A percentile compares a stretch with the other conserved stretches of the same genome.
These are phyloP conservation scores for Malurus alboscapulatus DNA, from an alignment of 2,113 vertebrate species.

Conservation along the genomic window DNA sequence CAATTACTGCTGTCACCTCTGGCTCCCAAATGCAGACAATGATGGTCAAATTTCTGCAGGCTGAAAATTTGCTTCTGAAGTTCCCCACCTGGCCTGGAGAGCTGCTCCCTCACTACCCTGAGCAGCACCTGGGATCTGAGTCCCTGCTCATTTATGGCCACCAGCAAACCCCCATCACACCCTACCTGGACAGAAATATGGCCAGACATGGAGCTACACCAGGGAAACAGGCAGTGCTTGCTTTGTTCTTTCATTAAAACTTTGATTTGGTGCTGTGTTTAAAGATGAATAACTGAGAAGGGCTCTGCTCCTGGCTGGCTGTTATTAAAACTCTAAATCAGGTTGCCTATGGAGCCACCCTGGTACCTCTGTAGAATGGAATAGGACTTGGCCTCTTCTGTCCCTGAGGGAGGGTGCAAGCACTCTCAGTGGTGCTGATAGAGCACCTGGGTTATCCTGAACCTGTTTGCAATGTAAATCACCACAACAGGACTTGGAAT, in stretches of 20 bases:
- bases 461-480: neutral
- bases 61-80: neutral
- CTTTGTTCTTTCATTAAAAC: neutral
- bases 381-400: neutral
- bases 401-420: neutral
- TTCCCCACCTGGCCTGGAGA: neutral
- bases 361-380: neutral
- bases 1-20: neutral
- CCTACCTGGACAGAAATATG: neutral
- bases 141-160: neutral
- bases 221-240: neutral
- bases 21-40: neutral
- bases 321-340: slow-evolving; percentile 43
- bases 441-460: neutral
- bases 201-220: neutral
- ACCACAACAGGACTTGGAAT: neutral
- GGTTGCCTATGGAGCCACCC: neutral
- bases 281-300: neutral
- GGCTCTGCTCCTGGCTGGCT: accelerated
- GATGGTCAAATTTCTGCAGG: neutral
- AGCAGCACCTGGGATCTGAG: neutral
- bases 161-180: neutral
- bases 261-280: neutral
- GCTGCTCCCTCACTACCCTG: neutral
- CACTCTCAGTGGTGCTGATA: neutral